Percentiles rank a stretch among this genome's conserved stretches.
phyloP scores from a whole-genome alignment of 2,888 invertebrate genomes.

The Lepeophtheirus nordmannii region DNA sequence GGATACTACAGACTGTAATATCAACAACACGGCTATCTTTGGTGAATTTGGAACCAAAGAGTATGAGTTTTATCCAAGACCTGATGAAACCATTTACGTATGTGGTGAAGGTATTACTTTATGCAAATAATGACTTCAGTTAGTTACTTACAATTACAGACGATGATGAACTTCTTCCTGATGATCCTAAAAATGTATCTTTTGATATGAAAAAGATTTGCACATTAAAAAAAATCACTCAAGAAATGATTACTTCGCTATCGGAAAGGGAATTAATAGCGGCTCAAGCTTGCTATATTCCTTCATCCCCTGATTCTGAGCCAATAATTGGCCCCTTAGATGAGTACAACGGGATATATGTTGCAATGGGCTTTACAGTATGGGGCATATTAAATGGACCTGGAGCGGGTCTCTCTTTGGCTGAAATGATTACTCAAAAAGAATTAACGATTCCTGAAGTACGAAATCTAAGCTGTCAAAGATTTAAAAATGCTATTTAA shows the following conservation, averaged over 20 bases:
- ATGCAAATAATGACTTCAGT: too few relatives aligned
- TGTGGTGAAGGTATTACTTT: slow-evolving; percentile 6
- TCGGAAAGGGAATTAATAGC: not conserved
- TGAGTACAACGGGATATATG: slow-evolving; percentile 5
- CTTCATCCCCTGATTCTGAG: not conserved
- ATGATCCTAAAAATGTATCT: slow-evolving; percentile 7
- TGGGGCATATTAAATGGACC: slow-evolving; percentile 24
- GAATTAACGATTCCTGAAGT: not conserved
- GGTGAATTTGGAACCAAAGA: not conserved
- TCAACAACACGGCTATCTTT: slow-evolving; percentile 16
- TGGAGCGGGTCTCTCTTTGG: not conserved
- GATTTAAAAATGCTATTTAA: too few relatives aligned
- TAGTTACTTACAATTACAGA: not conserved
- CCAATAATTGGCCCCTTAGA: slow-evolving; percentile 16
- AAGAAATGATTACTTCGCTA: not conserved
- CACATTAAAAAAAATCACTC: not conserved
- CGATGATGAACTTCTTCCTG: slow-evolving; percentile 16
- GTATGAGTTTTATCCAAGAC: slow-evolving; percentile 21
- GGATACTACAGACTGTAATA: not conserved
- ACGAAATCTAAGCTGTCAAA: not conserved
- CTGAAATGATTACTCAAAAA: not conserved
- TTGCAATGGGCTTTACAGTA: slow-evolving; percentile 12
- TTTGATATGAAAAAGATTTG: not conserved
- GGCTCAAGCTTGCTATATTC: slow-evolving; percentile 21
- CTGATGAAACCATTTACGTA: slow-evolving; percentile 24